Conservation (phyloP, 2,888 invertebrate genomes). For the Cantharis rufa region DNA sequence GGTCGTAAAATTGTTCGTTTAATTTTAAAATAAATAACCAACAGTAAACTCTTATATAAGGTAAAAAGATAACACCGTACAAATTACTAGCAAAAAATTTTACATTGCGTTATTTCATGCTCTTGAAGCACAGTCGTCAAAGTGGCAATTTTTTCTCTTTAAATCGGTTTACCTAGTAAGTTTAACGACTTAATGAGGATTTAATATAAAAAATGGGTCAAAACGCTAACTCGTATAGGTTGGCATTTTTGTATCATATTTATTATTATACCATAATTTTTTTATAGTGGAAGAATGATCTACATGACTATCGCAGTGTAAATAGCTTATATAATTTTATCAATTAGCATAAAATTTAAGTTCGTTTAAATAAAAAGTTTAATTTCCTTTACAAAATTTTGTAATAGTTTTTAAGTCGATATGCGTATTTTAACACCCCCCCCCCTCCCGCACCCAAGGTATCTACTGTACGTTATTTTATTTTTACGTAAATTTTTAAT, state of each 20-base stretch:
- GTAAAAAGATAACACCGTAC: background rate
- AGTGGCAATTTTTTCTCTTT: background rate
- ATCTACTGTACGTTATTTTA: background rate
- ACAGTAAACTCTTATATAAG: conserved; percentile 3
- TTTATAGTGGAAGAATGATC: background rate
- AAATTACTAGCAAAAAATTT: background rate
- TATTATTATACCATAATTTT: background rate
- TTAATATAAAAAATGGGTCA: background rate
- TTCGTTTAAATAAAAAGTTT: background rate
- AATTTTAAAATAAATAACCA: background rate
- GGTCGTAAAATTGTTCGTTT: background rate
- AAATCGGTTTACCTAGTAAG: background rate
- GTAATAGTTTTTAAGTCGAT: background rate
- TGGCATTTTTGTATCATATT: background rate
- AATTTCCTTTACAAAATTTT: background rate
- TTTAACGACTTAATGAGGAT: background rate
- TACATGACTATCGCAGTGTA: background rate
- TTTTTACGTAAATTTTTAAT: too few relatives aligned
- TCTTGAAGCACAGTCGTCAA: background rate
- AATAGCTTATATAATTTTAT: background rate
- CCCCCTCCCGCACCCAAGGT: background rate
- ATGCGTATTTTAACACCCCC: background rate
- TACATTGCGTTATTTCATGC: background rate
- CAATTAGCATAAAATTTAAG: background rate
- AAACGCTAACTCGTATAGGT: background rate